Base-by-base conservation (phyloP, 2,797 vertebrate genomes). In the Prunella strophiata region DNA sequence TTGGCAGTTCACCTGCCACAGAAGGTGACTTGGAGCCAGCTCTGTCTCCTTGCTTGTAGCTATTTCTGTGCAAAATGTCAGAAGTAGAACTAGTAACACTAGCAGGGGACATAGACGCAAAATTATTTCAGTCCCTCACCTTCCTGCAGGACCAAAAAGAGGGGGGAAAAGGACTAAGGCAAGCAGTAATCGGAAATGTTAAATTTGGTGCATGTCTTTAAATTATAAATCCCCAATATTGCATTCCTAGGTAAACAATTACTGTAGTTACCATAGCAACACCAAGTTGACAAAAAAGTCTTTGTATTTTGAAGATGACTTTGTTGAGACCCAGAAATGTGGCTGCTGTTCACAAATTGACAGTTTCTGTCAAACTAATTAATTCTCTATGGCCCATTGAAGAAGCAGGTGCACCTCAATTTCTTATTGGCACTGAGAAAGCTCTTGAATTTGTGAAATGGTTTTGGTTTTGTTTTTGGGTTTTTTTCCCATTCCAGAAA, bases 201-300 rank as follows among this genome's bases (percentile, higher is more conserved):
- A 26, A 11, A 3, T 55, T 72, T 86, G 27, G 3, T 27, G 10
- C 25, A 34, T 21, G 21, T 42, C 43, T 86, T 91, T 75, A 84
- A 90, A 83, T 66, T 65, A 72, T 29, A 75, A 84, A 73, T 38
- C 11, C 16, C 18, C 25, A 58, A 6, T 72, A 82, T 30, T 85
- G 7, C 8, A 87, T 88, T 88, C 47, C 27, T 40, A 78, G 23
- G 68, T 88, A 95, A 88, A 93, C 73, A 96, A 67, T 90, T 88
- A n/a, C 54, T 72, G 26, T 45, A 78, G 88, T 88, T 93, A 48
- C 89, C 67, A 88, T 63, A 76, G 87, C 32, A 94, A 90, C 79
- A 78, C 7, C 1, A 5, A 89, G 4, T 20, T 66, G 62, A 75
- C 48, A 82, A 94, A 91, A 85, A n/a, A 25, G 18, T 48, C 62